Percentiles rank a stretch among this genome's conserved stretches.
phyloP scores from a whole-genome alignment of 2,797 vertebrate genomes.

The Rhinophrynus dorsalis region DNA sequence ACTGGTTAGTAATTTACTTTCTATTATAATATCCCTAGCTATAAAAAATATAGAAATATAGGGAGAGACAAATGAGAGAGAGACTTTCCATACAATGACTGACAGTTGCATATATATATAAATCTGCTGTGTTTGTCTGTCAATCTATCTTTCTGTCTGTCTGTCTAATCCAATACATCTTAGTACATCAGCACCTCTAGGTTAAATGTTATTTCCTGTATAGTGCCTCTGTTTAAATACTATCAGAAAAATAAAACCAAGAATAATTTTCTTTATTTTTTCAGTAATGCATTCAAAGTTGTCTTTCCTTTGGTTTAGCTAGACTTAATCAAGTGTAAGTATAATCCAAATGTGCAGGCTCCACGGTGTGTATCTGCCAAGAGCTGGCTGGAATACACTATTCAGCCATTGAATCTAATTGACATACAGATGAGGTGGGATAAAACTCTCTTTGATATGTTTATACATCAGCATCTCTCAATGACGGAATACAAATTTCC shows the following conservation, averaged over 20 bases:
- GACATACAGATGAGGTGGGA: constrained; percentile 69
- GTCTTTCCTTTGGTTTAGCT: constrained; percentile 56
- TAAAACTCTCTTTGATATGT: constrained; percentile 71
- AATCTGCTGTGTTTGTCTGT: too few relatives aligned
- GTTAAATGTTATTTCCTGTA: too few relatives aligned
- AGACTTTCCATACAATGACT: too few relatives aligned
- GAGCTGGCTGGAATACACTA: constrained; percentile 60
- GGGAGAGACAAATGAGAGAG: too few relatives aligned
- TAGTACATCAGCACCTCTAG: too few relatives aligned
- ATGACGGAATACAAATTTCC: constrained; percentile 61
- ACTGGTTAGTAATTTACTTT: too few relatives aligned
- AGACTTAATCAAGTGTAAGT: constrained; percentile 60
- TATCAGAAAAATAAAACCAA: not conserved
- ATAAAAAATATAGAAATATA: too few relatives aligned
- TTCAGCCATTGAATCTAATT: constrained; percentile 67
- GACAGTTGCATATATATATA: too few relatives aligned
- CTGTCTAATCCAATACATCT: too few relatives aligned
- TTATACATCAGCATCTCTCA: constrained; percentile 60
- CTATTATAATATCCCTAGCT: too few relatives aligned
- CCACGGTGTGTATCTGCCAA: constrained; percentile 65
- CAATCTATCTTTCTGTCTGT: too few relatives aligned
- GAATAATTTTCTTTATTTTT: constrained; percentile 10
- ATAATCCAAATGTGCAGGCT: constrained; percentile 51
- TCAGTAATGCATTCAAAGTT: constrained; percentile 45
- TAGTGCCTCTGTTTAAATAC: too few relatives aligned